Evolutionary conservation across 1,140 invertebrate genomes (phyloP), one percentile per base, ranked within the genome.

Genomic region (Micrasema longulum): DNA sequence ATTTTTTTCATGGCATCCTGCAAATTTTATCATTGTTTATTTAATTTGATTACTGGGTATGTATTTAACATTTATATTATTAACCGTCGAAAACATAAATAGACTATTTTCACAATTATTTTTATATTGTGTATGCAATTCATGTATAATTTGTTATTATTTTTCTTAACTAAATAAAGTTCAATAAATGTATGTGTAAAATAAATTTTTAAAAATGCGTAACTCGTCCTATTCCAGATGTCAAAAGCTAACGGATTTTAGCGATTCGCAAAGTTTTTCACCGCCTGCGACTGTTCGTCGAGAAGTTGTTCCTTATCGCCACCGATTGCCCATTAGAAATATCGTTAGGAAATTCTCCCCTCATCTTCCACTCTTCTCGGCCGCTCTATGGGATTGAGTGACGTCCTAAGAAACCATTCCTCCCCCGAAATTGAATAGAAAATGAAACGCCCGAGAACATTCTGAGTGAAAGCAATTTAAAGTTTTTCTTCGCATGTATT

Each of bases 401-500:
- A 55, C 52, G 52, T 55, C 14, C 52, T 26, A 14, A 55, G 52
- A 55, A 55, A 55, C 52, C 52, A 23, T 31, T 31, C 31, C 52
- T 23, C 7, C 50, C 45, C 45, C 41, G 22, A 47, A 64, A 64
- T 47, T 64, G 20, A 64, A 64, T 64, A 47, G 62, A 64, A 64
- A 64, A 64, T 47, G 36, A 63, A 63, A 63, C 60, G 60, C 60
- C 60, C 60, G 60, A 63, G 60, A 43, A 64, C 62, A 47, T 64
- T 23, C 62, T 22, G 45, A 64, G 62, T 64, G 62, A 64, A 64
- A 64, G 41, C 62, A 64, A 64, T 64, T 64, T 64, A 64, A 64
- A 64, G 62, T 64, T 64, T 64, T 64, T 47, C 62, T 20, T 57
- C 45, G 22, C n/a, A 31, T 23, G 20, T 48, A 48, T 48, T 48